Percentiles rank a stretch among this genome's conserved stretches.
Conservation (phyloP, 2,113 vertebrate species). For the Puma concolor region DNA sequence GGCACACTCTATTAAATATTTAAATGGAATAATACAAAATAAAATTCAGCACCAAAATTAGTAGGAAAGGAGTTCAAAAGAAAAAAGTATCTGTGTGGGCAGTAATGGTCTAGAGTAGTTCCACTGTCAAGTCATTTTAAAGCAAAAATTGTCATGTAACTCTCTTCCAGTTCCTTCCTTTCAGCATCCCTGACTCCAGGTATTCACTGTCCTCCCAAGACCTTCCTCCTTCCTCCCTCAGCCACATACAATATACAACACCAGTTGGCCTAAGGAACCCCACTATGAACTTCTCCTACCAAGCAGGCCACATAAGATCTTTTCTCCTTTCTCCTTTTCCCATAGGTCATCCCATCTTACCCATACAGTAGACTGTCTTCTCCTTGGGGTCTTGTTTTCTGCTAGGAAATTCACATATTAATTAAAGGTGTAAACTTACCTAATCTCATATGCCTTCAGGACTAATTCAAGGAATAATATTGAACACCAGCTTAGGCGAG, state of each 20-base stretch:
- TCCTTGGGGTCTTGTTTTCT: background rate
- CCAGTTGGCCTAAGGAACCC: background rate
- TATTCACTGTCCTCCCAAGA: background rate
- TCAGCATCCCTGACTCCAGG: background rate
- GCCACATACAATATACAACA: background rate
- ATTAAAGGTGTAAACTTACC: background rate
- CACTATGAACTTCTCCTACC: background rate
- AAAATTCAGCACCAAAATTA: slow-evolving; percentile 50
- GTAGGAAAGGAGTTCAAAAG: background rate
- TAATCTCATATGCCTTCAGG: background rate
- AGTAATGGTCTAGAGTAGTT: background rate
- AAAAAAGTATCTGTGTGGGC: background rate
- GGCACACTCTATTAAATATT: slow-evolving; percentile 29
- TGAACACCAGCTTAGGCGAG: background rate
- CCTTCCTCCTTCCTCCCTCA: background rate
- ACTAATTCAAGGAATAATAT: background rate
- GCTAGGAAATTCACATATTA: background rate
- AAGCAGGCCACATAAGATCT: background rate
- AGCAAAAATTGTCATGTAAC: slow-evolving; percentile 26
- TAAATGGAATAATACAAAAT: slow-evolving; percentile 23
- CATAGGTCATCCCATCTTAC: background rate
- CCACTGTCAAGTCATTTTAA: background rate
- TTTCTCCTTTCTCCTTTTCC: background rate
- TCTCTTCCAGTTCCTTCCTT: background rate
- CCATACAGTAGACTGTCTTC: background rate